Conservation (phyloP, 1,140 invertebrate species). For the Drosophila ercepeae region DNA sequence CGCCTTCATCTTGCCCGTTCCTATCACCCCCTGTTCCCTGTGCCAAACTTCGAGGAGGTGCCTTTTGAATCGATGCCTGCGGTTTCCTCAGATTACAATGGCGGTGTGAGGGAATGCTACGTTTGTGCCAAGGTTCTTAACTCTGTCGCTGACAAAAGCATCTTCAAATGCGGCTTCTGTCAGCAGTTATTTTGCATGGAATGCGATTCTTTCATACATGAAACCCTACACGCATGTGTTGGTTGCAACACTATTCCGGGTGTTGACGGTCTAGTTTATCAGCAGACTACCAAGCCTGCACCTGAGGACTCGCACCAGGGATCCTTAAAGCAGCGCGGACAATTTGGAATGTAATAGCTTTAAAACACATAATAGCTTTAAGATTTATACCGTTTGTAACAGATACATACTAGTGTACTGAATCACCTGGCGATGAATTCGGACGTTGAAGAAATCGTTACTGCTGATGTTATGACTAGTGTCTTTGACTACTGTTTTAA, state of each 20-base stretch:
- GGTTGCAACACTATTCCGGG: conserved; percentile 89
- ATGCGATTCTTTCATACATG: conserved; percentile 97
- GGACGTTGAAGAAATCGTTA: conserved; percentile 17
- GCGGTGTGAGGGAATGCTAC: conserved; percentile 85
- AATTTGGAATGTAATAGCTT: conserved; percentile 39
- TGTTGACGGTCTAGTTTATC: conserved; percentile 64
- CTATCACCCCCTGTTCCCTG: conserved; percentile 98
- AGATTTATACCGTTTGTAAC: conserved; percentile 1
- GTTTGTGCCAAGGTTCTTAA: conserved; percentile 89
- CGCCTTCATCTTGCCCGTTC: conserved; percentile 98
- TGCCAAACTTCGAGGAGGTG: conserved; percentile 92
- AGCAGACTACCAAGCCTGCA: conserved; percentile 47
- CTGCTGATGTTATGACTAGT: conserved; percentile 34
- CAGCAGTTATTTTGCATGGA: conserved; percentile 93
- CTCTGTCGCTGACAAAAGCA: conserved; percentile 88
- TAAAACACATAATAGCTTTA: background rate
- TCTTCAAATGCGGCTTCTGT: conserved; percentile 93
- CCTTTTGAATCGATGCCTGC: conserved; percentile 84
- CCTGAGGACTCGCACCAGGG: conserved; percentile 5
- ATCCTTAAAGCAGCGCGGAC: conserved; percentile 55
- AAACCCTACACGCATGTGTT: conserved; percentile 96
- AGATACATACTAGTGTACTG: background rate
- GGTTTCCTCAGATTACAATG: conserved; percentile 57
- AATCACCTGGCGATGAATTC: too few species aligned
- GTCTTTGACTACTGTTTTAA: too few species aligned